phyloP scores from a whole-genome alignment of 2,888 invertebrate species.

The Galeopsomyia nigrocyanea region DNA sequence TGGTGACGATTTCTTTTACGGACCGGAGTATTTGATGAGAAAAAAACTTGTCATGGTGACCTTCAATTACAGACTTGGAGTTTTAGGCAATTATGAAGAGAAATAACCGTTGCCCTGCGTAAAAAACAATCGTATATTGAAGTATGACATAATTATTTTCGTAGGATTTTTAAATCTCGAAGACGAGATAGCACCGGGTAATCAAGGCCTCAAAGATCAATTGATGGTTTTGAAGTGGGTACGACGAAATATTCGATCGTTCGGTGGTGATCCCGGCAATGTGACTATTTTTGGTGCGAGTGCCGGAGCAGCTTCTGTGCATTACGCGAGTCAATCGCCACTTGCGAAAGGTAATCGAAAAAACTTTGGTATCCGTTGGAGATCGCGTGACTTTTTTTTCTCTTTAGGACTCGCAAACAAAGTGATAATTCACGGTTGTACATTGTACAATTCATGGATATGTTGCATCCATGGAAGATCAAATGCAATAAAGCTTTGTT shows the following conservation, averaged over 20 bases:
- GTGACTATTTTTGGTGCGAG: conserved; percentile 49
- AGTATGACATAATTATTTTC: too few relatives aligned
- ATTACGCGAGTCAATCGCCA: conserved; percentile 30
- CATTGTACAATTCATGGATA: conserved; percentile 53
- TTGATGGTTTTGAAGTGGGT: conserved; percentile 49
- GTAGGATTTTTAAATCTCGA: conserved; percentile 43
- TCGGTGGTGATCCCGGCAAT: conserved; percentile 48
- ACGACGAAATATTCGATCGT: conserved; percentile 45
- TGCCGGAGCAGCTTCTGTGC: conserved; percentile 9
- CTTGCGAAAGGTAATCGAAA: conserved; percentile 22
- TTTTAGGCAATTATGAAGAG: conserved; percentile 46
- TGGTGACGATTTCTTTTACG: conserved; percentile 47
- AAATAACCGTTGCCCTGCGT: background rate
- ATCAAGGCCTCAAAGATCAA: conserved; percentile 52
- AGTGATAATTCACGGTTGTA: conserved; percentile 61
- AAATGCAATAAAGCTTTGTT: conserved; percentile 51
- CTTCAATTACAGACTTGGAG: conserved; percentile 51
- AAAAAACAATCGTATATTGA: too few relatives aligned
- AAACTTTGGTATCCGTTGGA: too few relatives aligned
- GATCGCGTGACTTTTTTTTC: background rate
- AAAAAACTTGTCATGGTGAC: conserved; percentile 49
- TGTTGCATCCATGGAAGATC: conserved; percentile 36
- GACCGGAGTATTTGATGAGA: conserved; percentile 50
- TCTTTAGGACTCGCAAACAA: conserved; percentile 61
- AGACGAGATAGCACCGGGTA: conserved; percentile 46